A percentile compares a stretch with the other conserved stretches of the same genome.
Conservation (phyloP, 2,888 invertebrate genomes). For the Thalpophila matura region DNA sequence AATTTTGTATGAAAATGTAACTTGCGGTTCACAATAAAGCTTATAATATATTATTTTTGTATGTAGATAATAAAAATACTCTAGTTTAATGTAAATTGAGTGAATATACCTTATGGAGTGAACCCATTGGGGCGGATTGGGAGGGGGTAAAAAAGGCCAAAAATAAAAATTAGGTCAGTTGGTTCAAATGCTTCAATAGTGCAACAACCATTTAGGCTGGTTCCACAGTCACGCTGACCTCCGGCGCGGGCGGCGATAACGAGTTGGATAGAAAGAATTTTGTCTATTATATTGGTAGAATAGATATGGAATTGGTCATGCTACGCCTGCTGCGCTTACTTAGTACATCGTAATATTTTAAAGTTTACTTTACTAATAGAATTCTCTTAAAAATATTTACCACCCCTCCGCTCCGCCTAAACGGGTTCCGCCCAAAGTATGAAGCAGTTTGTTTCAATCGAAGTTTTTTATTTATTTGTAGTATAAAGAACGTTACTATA, state of each 20-base stretch:
- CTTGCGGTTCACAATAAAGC: constrained; percentile 48
- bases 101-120: constrained; percentile 37
- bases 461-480: constrained; percentile 66
- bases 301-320: too few species aligned
- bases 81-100: constrained; percentile 50
- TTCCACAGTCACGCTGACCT: too few species aligned
- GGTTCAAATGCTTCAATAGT: background rate
- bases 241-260: too few species aligned
- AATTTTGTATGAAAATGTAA: constrained; percentile 45
- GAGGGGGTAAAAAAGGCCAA: background rate
- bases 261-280: too few species aligned
- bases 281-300: too few species aligned
- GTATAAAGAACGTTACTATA: constrained; percentile 58
- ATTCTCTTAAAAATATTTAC: too few species aligned
- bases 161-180: background rate
- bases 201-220: too few species aligned
- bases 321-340: too few species aligned
- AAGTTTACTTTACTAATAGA: too few species aligned
- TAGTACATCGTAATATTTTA: too few species aligned
- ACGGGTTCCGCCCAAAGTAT: constrained; percentile 4
- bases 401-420: background rate
- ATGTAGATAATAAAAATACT: constrained; percentile 64
- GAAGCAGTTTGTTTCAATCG: constrained; percentile 54
- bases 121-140: background rate
- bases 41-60: constrained; percentile 67